phyloP scores from a whole-genome alignment of 2,888 invertebrate species.

The Nycteola revayana region DNA sequence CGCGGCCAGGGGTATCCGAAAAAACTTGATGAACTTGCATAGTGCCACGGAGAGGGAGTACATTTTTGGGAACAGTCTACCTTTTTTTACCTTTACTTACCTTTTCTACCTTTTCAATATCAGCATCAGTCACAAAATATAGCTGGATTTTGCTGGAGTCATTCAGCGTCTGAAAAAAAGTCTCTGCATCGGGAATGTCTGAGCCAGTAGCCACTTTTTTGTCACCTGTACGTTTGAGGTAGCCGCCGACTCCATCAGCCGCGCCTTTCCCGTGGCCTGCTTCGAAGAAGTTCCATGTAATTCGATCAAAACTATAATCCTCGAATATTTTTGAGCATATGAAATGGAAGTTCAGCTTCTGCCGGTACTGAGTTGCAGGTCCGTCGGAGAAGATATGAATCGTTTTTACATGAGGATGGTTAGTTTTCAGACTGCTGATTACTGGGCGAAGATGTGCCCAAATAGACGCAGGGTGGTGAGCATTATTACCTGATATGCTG shows the following conservation, averaged over 20 bases:
- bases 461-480: slow-evolving; percentile 4
- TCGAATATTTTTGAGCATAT: background rate
- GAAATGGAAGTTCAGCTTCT: slow-evolving; percentile 6
- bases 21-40: slow-evolving; percentile 4
- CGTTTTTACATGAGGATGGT: background rate
- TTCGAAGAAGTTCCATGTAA: slow-evolving; percentile 8
- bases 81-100: too few relatives aligned
- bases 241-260: slow-evolving; percentile 2
- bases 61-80: background rate
- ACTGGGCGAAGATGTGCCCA: slow-evolving; percentile 8
- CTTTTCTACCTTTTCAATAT: slow-evolving; percentile 1
- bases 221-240: background rate
- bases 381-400: slow-evolving; percentile 6
- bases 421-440: background rate
- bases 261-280: slow-evolving; percentile 7
- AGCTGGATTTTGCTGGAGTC: background rate
- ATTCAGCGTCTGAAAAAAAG: background rate
- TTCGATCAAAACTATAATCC: slow-evolving; percentile 2
- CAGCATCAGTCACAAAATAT: slow-evolving; percentile 1
- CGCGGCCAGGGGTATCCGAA: slow-evolving; percentile 1
- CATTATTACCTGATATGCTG: slow-evolving; percentile 1
- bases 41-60: slow-evolving; percentile 1
- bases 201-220: background rate
- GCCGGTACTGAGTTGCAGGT: slow-evolving; percentile 4
- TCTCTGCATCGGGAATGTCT: slow-evolving; percentile 1